Percentiles rank a stretch among this genome's conserved stretches.
Conservation (phyloP, 1,140 invertebrate species). For the Sycophila sp. region DNA sequence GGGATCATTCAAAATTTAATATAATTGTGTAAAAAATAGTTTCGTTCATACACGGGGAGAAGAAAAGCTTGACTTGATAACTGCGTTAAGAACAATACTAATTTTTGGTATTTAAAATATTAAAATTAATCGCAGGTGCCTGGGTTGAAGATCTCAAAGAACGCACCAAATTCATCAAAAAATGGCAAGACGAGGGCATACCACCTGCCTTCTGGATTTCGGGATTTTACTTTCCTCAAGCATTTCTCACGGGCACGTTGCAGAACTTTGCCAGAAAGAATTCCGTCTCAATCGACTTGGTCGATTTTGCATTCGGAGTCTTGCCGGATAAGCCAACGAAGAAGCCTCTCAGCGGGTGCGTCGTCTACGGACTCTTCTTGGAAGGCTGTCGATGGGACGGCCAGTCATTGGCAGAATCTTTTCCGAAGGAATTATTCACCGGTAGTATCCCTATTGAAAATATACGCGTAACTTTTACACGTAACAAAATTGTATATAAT, state of each 20-base stretch:
- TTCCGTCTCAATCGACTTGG: constrained; percentile 79
- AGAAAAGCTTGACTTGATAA: too few relatives aligned
- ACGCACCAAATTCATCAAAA: constrained; percentile 72
- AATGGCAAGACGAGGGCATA: constrained; percentile 77
- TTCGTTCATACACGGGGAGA: too few relatives aligned
- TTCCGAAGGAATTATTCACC: constrained; percentile 73
- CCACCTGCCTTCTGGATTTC: constrained; percentile 85
- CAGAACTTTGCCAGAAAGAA: constrained; percentile 86
- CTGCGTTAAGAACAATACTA: too few relatives aligned
- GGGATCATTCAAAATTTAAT: too few relatives aligned
- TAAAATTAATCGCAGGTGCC: too few relatives aligned
- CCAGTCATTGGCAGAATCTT: constrained; percentile 68
- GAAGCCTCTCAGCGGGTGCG: constrained; percentile 74
- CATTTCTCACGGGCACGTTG: constrained; percentile 83
- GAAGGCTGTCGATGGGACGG: constrained; percentile 79
- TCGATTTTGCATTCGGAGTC: constrained; percentile 78
- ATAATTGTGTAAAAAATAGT: too few relatives aligned
- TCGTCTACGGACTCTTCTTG: constrained; percentile 77
- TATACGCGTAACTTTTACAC: too few relatives aligned
- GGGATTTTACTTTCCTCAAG: constrained; percentile 88
- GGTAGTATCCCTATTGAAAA: constrained; percentile 53
- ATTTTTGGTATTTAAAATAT: too few relatives aligned
- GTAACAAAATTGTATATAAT: background rate
- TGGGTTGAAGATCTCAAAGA: constrained; percentile 73
- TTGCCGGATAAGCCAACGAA: constrained; percentile 59